phyloP scores from a whole-genome alignment of 2,113 vertebrate genomes.

The Hepsetus odoe region DNA sequence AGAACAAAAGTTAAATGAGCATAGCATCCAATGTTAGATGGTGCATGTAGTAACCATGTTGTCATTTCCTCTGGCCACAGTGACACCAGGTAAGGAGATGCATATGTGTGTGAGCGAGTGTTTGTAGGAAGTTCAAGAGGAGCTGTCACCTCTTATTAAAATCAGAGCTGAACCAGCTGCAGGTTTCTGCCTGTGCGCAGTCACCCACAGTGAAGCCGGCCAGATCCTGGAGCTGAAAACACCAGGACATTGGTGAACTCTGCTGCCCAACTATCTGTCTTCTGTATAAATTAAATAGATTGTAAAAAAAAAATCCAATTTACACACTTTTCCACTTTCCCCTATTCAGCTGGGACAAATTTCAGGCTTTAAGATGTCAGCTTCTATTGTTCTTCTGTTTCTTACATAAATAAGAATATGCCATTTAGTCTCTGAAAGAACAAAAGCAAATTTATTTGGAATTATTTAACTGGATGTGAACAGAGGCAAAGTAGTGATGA shows the following conservation, averaged over 20 bases:
- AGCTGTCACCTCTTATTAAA: neutral
- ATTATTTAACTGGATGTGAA: too few relatives aligned
- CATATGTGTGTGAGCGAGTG: constrained; percentile 5
- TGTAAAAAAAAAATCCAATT: neutral
- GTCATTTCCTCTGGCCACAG: neutral
- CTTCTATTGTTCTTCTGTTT: too few relatives aligned
- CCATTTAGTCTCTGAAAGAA: too few relatives aligned
- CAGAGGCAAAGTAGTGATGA: too few relatives aligned
- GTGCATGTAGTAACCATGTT: neutral
- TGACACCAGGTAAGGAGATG: constrained; percentile 4
- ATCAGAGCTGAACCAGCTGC: neutral
- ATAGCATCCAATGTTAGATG: neutral
- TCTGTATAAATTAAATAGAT: neutral
- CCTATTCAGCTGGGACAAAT: neutral
- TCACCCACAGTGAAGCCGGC: neutral
- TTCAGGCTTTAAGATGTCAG: too few relatives aligned
- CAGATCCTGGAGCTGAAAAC: neutral
- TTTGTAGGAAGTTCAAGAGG: neutral
- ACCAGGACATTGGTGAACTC: neutral
- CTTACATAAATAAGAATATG: too few relatives aligned
- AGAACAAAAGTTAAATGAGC: neutral
- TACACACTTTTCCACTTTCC: neutral
- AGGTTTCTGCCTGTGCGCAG: neutral
- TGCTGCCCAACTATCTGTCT: neutral
- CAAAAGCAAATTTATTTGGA: too few relatives aligned